Evolutionary conservation across 2,797 vertebrate genomes (phyloP).

Genomic region (Leptoclinus maculatus): DNA sequence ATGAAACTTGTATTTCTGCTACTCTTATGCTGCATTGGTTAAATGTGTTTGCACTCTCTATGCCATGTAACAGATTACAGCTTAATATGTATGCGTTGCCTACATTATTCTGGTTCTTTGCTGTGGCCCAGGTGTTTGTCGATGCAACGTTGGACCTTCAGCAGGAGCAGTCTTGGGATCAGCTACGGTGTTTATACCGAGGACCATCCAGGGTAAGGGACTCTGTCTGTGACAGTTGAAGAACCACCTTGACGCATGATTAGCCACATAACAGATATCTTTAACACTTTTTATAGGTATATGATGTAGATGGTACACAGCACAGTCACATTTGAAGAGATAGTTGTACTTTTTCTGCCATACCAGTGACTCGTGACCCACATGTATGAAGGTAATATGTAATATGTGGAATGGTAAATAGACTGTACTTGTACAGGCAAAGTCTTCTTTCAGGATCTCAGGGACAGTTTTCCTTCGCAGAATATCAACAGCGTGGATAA

Average conservation of each 20-base stretch:
- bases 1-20: not conserved
- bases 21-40: not conserved
- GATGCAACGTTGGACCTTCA: conserved; percentile 90
- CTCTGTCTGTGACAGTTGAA: not conserved
- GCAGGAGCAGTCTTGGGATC: conserved; percentile 94
- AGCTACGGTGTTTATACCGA: conserved; percentile 92
- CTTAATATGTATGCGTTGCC: not conserved
- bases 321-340: not conserved
- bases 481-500: too few species aligned
- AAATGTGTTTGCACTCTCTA: not conserved
- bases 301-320: not conserved
- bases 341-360: not conserved
- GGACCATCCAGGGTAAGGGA: conserved; percentile 92
- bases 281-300: not conserved
- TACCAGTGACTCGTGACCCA: not conserved
- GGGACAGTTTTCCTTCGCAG: too few species aligned
- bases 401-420: too few species aligned
- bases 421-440: too few species aligned
- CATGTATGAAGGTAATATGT: too few species aligned
- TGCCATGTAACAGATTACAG: not conserved
- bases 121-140: conserved; percentile 78
- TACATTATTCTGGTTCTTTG: not conserved
- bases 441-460: too few species aligned
- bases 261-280: not conserved
- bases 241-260: too few species aligned